Evolutionary conservation across 2,797 vertebrate species (phyloP), one percentile per base, ranked within the genome.

Genomic region (Toxotes lorentzi): DNA sequence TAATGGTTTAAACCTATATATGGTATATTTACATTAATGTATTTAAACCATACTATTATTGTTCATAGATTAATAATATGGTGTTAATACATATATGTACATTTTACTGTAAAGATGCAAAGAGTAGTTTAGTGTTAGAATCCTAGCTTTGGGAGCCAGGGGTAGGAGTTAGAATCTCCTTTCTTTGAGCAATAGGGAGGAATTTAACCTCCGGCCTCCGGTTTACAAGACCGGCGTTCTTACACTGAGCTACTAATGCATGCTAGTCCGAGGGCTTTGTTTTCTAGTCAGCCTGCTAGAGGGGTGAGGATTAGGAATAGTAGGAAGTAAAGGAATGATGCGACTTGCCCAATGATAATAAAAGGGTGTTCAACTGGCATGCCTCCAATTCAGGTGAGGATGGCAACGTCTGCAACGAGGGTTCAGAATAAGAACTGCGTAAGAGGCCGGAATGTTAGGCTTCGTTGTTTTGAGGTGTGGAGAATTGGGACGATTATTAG

Each of bases 161-260:
- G 90, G 85, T 45, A 13, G 61, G 77, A 79, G 89, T 92, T 89
- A 57, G 5, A 92, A 1, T 88, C 90, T 82, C 64, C 4, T 24
- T 76, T 81, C 47, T 86, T 56, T 90, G 85, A 82, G 72, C 89
- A 5, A 2, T 61, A 89, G 86, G 81, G 19, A 19, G 85, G 89
- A 40, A 0, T 92, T 76, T 78, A 90, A 81, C 83, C 80, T 59
- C 30, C 80, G 53, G 2, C 83, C 0, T 77, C 50, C 81, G 85
- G 82, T 7, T 92, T 92, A 92, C 88, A 92, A 91, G 75, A 81
- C 84, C 82, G 82, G 43, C 12, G 89, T 83, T 92, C 83, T 89
- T 2, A 0, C 0, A 0, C 9, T 92, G 78, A 90, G 86, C 87
- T 89, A 89, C 86, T 86, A 82, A 0, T 27, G 88, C 90, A 75